Conservation (phyloP, 2,888 invertebrate genomes). For the Cantharis nigra region DNA sequence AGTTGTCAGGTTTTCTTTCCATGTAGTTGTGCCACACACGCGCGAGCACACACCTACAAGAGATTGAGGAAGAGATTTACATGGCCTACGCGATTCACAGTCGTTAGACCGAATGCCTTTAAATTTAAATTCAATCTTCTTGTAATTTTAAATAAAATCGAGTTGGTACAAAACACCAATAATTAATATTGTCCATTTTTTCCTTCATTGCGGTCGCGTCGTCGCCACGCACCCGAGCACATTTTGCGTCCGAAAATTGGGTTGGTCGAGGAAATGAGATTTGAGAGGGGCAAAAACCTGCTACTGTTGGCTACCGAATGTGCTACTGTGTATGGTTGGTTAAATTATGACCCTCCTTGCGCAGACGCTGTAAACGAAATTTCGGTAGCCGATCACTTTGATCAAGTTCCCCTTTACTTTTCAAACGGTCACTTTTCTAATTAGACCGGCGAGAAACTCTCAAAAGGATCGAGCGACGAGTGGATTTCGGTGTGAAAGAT, state of each 20-base stretch:
- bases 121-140: constrained; percentile 36
- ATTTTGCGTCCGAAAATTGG: constrained; percentile 2
- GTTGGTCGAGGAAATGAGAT: constrained; percentile 16
- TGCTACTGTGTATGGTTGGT: constrained; percentile 36
- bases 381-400: constrained; percentile 8
- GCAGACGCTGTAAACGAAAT: constrained; percentile 27
- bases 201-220: neutral
- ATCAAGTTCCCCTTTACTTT: neutral
- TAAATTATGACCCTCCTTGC: constrained; percentile 28
- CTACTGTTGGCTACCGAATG: constrained; percentile 37
- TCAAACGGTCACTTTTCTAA: neutral
- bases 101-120: constrained; percentile 29
- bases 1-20: constrained; percentile 12
- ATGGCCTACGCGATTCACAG: constrained; percentile 38
- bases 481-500: neutral
- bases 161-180: neutral
- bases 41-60: constrained; percentile 36
- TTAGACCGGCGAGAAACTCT: neutral
- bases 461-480: neutral
- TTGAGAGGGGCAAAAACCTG: constrained; percentile 30
- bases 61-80: constrained; percentile 39
- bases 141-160: constrained; percentile 17
- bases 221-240: neutral
- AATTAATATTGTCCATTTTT: neutral
- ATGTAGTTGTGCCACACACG: constrained; percentile 33